phyloP scores from a whole-genome alignment of 2,797 vertebrate species.

The Thalassophryne amazonica region DNA sequence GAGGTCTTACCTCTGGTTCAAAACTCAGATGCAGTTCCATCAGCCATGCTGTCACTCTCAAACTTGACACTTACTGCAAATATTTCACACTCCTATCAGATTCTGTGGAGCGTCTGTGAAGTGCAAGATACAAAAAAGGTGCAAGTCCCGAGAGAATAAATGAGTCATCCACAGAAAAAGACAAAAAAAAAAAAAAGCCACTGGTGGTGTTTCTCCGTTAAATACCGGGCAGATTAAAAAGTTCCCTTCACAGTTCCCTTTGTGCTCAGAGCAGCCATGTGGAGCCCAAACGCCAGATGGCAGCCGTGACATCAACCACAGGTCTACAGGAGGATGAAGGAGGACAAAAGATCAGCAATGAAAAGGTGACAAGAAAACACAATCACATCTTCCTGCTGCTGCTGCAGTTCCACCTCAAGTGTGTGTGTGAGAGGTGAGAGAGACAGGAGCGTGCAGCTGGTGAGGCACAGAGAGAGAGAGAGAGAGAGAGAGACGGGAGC shows the following conservation, averaged over 20 bases:
- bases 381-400: too few species aligned
- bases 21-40: slow-evolving; percentile 46
- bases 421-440: slow-evolving; percentile 36
- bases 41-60: slow-evolving; percentile 45
- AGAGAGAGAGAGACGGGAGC: slow-evolving; percentile 5
- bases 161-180: slow-evolving; percentile 20
- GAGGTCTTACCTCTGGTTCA: too few species aligned
- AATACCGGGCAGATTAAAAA: slow-evolving; percentile 44
- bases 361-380: too few species aligned
- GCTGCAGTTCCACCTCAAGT: too few species aligned
- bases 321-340: slow-evolving; percentile 1
- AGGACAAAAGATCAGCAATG: slow-evolving; percentile 19
- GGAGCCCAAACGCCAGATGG: slow-evolving; percentile 30
- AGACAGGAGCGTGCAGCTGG: slow-evolving; percentile 49
- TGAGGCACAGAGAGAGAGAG: slow-evolving; percentile 44
- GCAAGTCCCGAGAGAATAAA: background rate
- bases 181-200: too few species aligned
- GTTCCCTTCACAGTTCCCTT: slow-evolving; percentile 31
- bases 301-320: slow-evolving; percentile 16
- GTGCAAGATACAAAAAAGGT: slow-evolving; percentile 12
- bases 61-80: slow-evolving; percentile 48
- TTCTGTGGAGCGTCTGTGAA: slow-evolving; percentile 9
- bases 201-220: too few species aligned
- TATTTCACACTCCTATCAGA: slow-evolving; percentile 38
- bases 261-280: slow-evolving; percentile 26